Evolutionary conservation across 1,140 invertebrate species (phyloP), one percentile per base, ranked within the genome.

Genomic region (Lordiphosa stackelbergi): DNA sequence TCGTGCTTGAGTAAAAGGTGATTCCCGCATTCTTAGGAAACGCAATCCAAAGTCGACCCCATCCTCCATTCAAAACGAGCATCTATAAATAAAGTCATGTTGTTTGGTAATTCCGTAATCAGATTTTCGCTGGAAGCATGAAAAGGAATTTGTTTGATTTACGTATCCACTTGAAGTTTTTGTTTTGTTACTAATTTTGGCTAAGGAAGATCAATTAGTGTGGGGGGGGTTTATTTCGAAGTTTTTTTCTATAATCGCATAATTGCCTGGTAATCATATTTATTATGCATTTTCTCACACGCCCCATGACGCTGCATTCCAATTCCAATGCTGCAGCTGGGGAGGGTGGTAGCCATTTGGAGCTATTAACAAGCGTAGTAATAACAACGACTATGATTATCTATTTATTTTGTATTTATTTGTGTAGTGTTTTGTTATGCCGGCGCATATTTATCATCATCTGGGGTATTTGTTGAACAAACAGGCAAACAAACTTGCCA

Each of bases 391-490:
- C 45, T 24, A 59, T 40, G 48, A 53, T 57, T 42, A 46, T 38
- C 35, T 54, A 34, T 51, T 31, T 55, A 16, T 52, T 57, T 49
- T 42, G 13, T 51, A 41, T 57, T 22, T 52, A 41, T 60, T 63
- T 54, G 37, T 46, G 1, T 45, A 36, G 24, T 43, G 61, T 58
- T 66, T 53, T 57, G 45, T 52, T 69, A 56, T 74, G 66, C 66
- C 58, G 57, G 62, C 51, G 38, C 64, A 73, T 61, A 72, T 69
- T 60, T 48, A 69, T 69, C 51, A 65, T 54, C 43, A 58, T 48
- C 55, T 65, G 7, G 38, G 34, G 56, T 69, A 69, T 66, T 66
- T 69, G 62, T 24, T 40, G 56, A 64, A 54, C 55, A 77, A 77
- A 77, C 64, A 77, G 46, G 22, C 66, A 61, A 56, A 59, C 59